Percentiles rank a stretch among this genome's conserved stretches.
Conservation (phyloP, 2,888 invertebrate species). For the Belgica antarctica region DNA sequence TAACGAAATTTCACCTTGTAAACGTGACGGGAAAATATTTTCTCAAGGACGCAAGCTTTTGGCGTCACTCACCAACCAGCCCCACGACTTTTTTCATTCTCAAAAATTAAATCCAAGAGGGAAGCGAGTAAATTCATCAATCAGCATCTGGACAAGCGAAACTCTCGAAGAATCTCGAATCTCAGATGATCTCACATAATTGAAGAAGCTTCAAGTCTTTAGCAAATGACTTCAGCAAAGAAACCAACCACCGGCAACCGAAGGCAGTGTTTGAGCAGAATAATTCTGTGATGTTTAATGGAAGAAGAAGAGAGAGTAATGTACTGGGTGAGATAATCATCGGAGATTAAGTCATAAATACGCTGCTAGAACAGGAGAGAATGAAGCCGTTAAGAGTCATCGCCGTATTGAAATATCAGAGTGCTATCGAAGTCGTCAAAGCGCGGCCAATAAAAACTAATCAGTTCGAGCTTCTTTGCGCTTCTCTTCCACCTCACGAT, state of each 20-base stretch:
- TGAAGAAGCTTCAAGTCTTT: constrained; percentile 24
- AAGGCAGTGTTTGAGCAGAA: background rate
- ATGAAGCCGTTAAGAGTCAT: constrained; percentile 2
- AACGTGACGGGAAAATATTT: too few relatives aligned
- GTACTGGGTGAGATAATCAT: constrained; percentile 18
- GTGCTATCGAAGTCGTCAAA: constrained; percentile 11
- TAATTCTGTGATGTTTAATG: background rate
- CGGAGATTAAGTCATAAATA: constrained; percentile 22
- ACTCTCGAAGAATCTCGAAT: background rate
- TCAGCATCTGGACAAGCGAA: background rate
- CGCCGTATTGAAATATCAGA: background rate
- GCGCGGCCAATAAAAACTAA: background rate
- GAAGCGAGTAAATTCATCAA: background rate
- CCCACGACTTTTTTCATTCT: background rate
- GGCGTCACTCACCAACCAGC: too few relatives aligned
- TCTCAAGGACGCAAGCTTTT: too few relatives aligned
- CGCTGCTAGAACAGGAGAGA: background rate
- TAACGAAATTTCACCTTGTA: too few relatives aligned
- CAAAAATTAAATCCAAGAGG: background rate
- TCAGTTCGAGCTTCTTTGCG: background rate
- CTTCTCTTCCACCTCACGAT: constrained; percentile 13
- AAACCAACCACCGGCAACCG: background rate
- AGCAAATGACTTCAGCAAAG: constrained; percentile 8
- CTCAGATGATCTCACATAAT: constrained; percentile 7
- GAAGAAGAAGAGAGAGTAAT: background rate